Evolutionary conservation across 64 coral and sea anemone species (phyloP).

Genomic region (Actinia equina): DNA sequence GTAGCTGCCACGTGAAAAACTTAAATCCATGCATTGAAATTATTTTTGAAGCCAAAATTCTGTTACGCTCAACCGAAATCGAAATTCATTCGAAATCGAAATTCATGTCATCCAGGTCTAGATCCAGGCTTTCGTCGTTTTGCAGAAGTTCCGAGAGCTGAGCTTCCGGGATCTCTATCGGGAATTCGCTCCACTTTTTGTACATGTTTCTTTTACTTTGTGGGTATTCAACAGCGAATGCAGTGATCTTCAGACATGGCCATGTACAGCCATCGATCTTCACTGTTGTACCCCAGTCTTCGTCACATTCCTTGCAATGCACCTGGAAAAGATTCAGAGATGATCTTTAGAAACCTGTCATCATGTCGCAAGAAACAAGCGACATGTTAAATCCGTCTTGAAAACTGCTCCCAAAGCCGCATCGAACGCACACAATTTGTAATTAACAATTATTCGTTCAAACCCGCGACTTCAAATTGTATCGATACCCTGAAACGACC

Average conservation of each 20-base stretch:
- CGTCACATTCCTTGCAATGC: constrained; percentile 22
- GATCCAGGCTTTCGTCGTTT: constrained; percentile 7
- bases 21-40: too few species aligned
- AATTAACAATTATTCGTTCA: too few species aligned
- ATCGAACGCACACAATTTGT: too few species aligned
- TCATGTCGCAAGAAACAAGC: too few species aligned
- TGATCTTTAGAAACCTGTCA: neutral
- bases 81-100: neutral
- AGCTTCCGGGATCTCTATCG: constrained; percentile 14
- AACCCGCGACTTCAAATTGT: too few species aligned
- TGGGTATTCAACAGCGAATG: constrained; percentile 22
- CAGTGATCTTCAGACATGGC: constrained; percentile 45
- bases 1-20: too few species aligned
- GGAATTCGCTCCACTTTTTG: constrained; percentile 39
- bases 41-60: too few species aligned
- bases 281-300: constrained; percentile 46
- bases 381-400: too few species aligned
- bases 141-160: constrained; percentile 23
- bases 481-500: too few species aligned
- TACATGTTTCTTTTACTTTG: neutral
- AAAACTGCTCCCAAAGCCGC: too few species aligned
- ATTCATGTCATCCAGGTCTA: neutral
- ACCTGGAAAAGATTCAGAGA: constrained; percentile 14
- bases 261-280: constrained; percentile 15
- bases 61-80: too few species aligned